These are phyloP conservation scores for Protaetia brevitarsis DNA, from an alignment of 1,140 invertebrate genomes.

Conservation along the genomic window DNA sequence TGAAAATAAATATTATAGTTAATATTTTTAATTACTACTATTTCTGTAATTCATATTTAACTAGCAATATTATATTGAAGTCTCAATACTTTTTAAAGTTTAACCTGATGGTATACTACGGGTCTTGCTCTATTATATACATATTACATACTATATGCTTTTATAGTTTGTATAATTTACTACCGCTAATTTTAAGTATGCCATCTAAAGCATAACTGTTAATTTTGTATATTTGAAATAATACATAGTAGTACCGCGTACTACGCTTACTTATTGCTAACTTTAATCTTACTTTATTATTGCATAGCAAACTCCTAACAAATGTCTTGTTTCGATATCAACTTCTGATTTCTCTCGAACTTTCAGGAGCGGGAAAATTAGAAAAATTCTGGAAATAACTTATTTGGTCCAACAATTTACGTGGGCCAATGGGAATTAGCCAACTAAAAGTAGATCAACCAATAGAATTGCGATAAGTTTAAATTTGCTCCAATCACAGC, in stretches of 20 bases:
- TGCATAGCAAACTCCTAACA: background rate
- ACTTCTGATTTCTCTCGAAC: background rate
- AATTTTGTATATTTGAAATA: background rate
- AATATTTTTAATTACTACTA: too few species aligned
- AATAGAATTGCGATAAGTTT: constrained; percentile 40
- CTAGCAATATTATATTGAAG: too few species aligned
- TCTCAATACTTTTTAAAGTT: too few species aligned
- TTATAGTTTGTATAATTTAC: too few species aligned
- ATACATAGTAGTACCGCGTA: too few species aligned
- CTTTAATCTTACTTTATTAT: too few species aligned
- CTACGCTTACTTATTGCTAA: too few species aligned
- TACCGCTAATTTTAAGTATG: background rate
- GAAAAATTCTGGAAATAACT: constrained; percentile 17
- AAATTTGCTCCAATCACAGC: constrained; percentile 48
- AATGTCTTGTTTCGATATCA: background rate
- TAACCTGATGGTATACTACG: too few species aligned
- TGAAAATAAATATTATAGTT: too few species aligned
- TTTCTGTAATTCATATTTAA: too few species aligned
- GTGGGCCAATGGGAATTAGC: constrained; percentile 55
- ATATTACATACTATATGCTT: too few species aligned
- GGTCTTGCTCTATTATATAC: too few species aligned
- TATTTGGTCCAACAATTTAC: constrained; percentile 35
- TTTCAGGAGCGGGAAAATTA: constrained; percentile 11
- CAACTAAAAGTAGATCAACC: constrained; percentile 49
- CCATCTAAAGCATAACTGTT: background rate